phyloP scores from a whole-genome alignment of 53 echinoderm and acorn worm genomes.

The Crossaster papposus region DNA sequence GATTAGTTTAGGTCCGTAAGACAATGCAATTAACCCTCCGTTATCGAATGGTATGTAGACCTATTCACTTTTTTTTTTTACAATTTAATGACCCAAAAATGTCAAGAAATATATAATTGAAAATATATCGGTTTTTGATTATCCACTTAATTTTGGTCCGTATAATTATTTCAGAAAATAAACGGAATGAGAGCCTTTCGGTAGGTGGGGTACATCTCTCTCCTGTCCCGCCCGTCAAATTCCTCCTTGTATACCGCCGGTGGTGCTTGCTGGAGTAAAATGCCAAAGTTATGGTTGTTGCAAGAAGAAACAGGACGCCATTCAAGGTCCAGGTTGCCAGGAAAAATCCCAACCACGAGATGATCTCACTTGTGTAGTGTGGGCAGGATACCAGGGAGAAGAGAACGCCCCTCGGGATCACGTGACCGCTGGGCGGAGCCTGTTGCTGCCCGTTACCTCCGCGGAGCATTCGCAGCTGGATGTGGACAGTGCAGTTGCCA shows the following conservation, averaged over 20 bases:
- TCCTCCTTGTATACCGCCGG: constrained; percentile 45
- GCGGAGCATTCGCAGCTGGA: constrained; percentile 57
- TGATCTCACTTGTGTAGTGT: constrained; percentile 59
- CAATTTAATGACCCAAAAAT: too few species aligned
- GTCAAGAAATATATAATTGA: too few species aligned
- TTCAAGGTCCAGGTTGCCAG: constrained; percentile 52
- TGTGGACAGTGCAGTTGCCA: constrained; percentile 59
- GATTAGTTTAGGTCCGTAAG: too few species aligned
- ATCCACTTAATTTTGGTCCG: background rate
- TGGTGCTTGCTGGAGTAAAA: constrained; percentile 49
- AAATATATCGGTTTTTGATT: background rate
- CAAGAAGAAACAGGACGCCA: constrained; percentile 23
- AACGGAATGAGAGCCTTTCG: constrained; percentile 64
- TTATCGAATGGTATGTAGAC: too few species aligned
- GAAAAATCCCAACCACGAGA: constrained; percentile 61
- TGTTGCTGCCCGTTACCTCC: background rate
- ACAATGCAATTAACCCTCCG: too few species aligned
- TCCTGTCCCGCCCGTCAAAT: constrained; percentile 54
- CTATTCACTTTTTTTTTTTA: too few species aligned
- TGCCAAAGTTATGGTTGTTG: constrained; percentile 37
- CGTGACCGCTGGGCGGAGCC: constrained; percentile 45
- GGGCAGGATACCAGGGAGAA: constrained; percentile 62
- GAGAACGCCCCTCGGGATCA: constrained; percentile 42
- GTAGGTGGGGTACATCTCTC: constrained; percentile 47
- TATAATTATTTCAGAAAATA: constrained; percentile 13